Conservation (phyloP, 2,888 invertebrate genomes). For the Dicyrtoma fusca region DNA sequence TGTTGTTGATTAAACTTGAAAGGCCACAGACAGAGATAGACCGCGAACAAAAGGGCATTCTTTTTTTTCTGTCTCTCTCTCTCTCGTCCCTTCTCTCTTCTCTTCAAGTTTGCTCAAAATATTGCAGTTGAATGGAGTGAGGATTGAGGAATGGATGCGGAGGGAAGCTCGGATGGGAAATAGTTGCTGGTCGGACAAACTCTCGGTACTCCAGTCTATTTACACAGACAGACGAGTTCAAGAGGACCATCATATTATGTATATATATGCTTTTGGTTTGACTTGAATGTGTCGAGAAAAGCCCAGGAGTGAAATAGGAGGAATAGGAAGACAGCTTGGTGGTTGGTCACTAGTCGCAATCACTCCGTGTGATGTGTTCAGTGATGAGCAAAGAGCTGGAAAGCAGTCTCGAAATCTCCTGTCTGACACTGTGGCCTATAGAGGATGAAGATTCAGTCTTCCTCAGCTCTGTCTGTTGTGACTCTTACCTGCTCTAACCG, state of each 20-base stretch:
- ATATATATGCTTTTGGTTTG: not conserved
- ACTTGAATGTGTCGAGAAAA: too few relatives aligned
- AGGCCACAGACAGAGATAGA: constrained; percentile 23
- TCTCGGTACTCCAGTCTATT: not conserved
- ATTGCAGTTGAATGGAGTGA: too few relatives aligned
- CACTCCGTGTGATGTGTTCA: not conserved
- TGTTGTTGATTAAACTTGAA: constrained; percentile 31
- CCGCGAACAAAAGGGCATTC: constrained; percentile 19
- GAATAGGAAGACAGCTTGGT: constrained; percentile 20
- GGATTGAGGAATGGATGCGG: too few relatives aligned
- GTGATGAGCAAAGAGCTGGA: constrained; percentile 3
- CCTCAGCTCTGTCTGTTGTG: too few relatives aligned
- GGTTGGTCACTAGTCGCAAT: constrained; percentile 5
- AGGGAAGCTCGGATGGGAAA: too few relatives aligned
- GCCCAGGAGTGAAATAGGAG: not conserved
- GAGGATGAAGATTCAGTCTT: too few relatives aligned
- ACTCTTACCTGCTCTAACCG: not conserved
- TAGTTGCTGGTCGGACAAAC: too few relatives aligned
- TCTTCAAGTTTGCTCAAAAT: too few relatives aligned
- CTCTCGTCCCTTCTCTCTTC: not conserved
- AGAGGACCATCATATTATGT: constrained; percentile 13
- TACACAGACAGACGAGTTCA: constrained; percentile 7
- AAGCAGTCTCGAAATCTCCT: not conserved
- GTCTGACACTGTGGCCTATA: too few relatives aligned
- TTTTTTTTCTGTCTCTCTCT: not conserved